These are phyloP conservation scores for Leiothrix lutea DNA, from an alignment of 2,113 vertebrate genomes.

Conservation along the genomic window DNA sequence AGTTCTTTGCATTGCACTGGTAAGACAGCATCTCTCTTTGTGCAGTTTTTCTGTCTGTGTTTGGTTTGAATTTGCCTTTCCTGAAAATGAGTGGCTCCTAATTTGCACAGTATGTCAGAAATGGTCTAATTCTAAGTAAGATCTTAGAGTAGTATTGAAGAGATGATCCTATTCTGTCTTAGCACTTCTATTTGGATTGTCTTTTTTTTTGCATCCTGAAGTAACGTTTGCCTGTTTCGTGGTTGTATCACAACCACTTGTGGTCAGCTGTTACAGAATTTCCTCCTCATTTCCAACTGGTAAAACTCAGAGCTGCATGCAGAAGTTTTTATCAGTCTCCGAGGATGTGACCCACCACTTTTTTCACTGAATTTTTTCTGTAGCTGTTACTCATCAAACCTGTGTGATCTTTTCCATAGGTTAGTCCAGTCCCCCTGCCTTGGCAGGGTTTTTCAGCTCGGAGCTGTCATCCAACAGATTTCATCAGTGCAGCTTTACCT, in stretches of 20 bases:
- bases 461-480: not conserved
- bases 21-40: not conserved
- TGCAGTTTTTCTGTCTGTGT: not conserved
- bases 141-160: not conserved
- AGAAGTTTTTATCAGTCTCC: not conserved
- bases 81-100: not conserved
- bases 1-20: not conserved
- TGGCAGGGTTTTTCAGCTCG: not conserved
- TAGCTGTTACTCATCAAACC: not conserved
- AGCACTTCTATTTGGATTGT: not conserved
- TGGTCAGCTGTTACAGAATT: not conserved
- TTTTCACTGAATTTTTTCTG: not conserved
- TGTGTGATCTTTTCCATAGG: not conserved
- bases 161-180: not conserved
- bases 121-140: no score
- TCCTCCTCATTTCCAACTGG: not conserved
- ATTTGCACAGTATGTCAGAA: not conserved
- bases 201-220: not conserved
- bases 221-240: accelerated
- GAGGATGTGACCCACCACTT: accelerated
- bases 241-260: not conserved
- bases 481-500: not conserved
- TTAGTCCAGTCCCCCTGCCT: not conserved
- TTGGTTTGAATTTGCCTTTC: not conserved
- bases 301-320: not conserved